Conservation (phyloP, 2,888 invertebrate species). For the Agrochola litura region DNA sequence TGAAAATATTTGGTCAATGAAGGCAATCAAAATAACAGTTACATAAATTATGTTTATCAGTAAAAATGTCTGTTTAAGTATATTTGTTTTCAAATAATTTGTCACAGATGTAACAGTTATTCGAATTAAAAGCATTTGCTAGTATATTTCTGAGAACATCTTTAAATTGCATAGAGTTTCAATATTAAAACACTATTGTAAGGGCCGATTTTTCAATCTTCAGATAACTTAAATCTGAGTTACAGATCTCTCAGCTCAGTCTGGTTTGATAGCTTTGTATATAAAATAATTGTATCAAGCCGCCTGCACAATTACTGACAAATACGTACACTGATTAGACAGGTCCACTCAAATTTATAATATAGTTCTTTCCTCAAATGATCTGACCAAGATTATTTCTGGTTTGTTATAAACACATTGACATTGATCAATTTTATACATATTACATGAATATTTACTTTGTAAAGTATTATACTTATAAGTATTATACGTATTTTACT, state of each 20-base stretch:
- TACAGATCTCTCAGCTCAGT: background rate
- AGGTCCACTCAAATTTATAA: no score
- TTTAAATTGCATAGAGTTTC: background rate
- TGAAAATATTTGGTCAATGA: constrained; percentile 27
- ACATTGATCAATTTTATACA: no score
- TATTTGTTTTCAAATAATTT: background rate
- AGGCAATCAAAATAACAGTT: constrained; percentile 19
- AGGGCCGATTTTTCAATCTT: background rate
- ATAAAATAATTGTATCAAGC: background rate
- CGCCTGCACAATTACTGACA: background rate
- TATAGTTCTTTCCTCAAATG: no score
- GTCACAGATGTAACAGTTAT: background rate
- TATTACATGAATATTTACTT: no score
- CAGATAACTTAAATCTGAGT: background rate
- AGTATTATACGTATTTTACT: no score
- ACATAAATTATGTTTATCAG: constrained; percentile 17
- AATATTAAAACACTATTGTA: background rate
- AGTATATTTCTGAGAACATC: background rate
- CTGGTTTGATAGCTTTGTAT: background rate
- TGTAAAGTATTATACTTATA: no score
- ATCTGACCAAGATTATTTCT: no score
- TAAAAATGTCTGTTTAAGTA: background rate
- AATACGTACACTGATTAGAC: no score
- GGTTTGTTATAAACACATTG: no score
- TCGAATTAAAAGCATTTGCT: background rate